Conservation (phyloP, 2,797 vertebrate genomes). For the Intellagama lesueurii region DNA sequence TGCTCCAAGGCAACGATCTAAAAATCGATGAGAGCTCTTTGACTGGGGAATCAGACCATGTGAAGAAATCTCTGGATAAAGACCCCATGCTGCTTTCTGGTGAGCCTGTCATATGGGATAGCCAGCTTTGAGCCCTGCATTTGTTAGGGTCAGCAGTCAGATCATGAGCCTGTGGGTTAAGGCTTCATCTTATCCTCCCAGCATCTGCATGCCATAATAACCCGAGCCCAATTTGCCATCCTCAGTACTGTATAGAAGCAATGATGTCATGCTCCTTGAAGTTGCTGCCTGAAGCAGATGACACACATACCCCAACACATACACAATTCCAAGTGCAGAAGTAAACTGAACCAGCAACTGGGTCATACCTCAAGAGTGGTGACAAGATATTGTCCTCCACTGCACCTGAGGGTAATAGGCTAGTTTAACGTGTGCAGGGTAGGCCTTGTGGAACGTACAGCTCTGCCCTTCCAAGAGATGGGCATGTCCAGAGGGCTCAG, state of each 20-base stretch:
- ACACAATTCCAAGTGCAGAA: too few relatives aligned
- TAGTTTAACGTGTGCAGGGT: too few relatives aligned
- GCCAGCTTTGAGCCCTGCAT: too few relatives aligned
- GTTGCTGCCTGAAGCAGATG: background rate
- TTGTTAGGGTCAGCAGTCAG: background rate
- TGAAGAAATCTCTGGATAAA: slow-evolving; percentile 92
- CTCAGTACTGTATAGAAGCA: background rate
- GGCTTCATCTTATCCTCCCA: background rate
- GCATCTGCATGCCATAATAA: background rate
- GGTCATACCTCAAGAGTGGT: too few relatives aligned
- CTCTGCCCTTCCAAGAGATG: too few relatives aligned
- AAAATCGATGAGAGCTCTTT: slow-evolving; percentile 98
- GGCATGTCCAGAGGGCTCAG: too few relatives aligned
- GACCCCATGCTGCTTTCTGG: slow-evolving; percentile 97
- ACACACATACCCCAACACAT: background rate
- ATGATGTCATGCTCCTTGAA: background rate
- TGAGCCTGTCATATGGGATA: slow-evolving; percentile 53
- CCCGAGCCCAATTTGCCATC: background rate
- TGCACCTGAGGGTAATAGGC: too few relatives aligned
- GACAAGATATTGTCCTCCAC: too few relatives aligned
- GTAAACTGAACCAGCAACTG: too few relatives aligned
- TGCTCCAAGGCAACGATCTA: slow-evolving; percentile 97
- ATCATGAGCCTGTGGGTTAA: background rate
- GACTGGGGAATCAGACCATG: slow-evolving; percentile 95
- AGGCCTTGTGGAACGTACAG: too few relatives aligned